These are phyloP conservation scores for Leptoclinus maculatus DNA, from an alignment of 2,797 vertebrate species.

Conservation along the genomic window DNA sequence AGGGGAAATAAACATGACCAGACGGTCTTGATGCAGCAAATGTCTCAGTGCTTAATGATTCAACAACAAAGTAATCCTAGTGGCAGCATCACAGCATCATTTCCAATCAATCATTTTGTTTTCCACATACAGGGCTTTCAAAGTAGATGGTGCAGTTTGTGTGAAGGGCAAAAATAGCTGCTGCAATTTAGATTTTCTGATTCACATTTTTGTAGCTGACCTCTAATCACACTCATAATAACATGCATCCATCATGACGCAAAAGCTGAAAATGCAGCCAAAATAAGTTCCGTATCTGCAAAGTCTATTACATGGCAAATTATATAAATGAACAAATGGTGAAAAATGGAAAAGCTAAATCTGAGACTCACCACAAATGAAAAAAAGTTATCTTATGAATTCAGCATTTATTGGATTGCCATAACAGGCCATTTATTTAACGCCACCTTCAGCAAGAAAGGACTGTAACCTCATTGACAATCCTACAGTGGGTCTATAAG, in stretches of 20 bases:
- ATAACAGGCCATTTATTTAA: conserved; percentile 2
- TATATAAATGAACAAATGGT: background rate
- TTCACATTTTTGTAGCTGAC: conserved; percentile 45
- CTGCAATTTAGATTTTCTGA: conserved; percentile 34
- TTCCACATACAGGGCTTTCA: conserved; percentile 11
- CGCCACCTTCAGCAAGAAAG: background rate
- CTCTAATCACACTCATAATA: conserved; percentile 31
- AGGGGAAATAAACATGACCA: conserved; percentile 11
- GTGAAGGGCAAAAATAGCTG: conserved; percentile 26
- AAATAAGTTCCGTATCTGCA: background rate
- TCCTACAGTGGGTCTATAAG: background rate
- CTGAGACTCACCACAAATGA: background rate
- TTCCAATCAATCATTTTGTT: conserved; percentile 23
- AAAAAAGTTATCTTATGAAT: background rate
- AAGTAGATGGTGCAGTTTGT: conserved; percentile 26
- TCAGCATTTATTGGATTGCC: background rate
- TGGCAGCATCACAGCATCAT: conserved; percentile 18
- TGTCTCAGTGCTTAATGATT: conserved; percentile 18
- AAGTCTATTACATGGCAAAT: background rate
- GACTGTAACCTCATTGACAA: background rate
- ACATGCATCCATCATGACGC: background rate
- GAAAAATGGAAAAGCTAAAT: background rate
- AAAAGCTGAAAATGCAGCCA: conserved; percentile 3
- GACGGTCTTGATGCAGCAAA: conserved; percentile 18
- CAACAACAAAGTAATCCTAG: conserved; percentile 21